Evolutionary conservation across 2,888 invertebrate genomes (phyloP), one percentile per base, ranked within the genome.

Genomic region (Tinea trinotella): DNA sequence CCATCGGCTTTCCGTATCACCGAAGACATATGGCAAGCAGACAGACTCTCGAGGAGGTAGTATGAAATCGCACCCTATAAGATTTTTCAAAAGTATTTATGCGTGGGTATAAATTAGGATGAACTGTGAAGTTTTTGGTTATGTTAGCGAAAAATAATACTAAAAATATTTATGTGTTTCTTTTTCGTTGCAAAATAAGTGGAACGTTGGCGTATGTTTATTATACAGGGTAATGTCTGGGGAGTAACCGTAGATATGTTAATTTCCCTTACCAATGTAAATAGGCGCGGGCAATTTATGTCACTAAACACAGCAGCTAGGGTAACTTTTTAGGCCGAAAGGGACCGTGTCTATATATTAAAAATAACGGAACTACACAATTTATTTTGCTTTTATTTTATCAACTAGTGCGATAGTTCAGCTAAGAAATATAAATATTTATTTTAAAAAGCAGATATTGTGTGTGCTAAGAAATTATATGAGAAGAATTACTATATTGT

Each of bases 191-290:
- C 13, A 46, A 46, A 13, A 50, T 24, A 50, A 13, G 50, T 50
- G n/a, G 24, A 50, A 24, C n/a, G 15, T 9, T 18, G 24, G 15
- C 7, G 50, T 18, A 24, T 15, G 24, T 50, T 18, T 50, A 50
- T 71, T 72, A 78, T 73, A 70, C 70, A 66, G 72, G 74, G 68
- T 66, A 68, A 64, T 65, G 68, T 65, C 76, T 62, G 59, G 81
- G 81, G 81, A 81, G 78, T 75, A 74, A 72, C 76, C 76, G 63
- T 63, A 68, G 68, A 74, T 82, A 81, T 82, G 82, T 79, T 81
- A 82, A 82, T 81, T 76, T 71, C 66, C 68, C 71, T 67, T 70
- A 66, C 60, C 65, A 79, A 79, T 81, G 79, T 78, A 82, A 80
- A 82, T 76, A 76, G 73, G 71, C 67, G 64, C 66, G 63, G 66